phyloP scores from a whole-genome alignment of 2,797 vertebrate species.

The Erpetoichthys calabaricus region DNA sequence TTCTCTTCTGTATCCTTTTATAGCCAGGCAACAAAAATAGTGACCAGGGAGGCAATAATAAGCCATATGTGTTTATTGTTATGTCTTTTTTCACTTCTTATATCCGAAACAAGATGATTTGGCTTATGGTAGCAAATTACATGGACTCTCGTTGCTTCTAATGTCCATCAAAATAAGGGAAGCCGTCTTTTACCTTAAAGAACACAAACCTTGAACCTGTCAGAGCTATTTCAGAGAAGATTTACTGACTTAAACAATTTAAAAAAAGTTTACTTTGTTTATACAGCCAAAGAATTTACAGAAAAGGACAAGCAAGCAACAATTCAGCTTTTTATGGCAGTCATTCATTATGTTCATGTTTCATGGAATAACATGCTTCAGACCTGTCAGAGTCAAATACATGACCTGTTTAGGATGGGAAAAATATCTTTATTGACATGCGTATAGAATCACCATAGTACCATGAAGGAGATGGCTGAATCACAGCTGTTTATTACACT shows the following conservation, averaged over 20 bases:
- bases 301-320: constrained; percentile 1
- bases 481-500: too few relatives aligned
- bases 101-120: constrained; percentile 13
- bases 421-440: too few relatives aligned
- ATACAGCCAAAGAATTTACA: constrained; percentile 1
- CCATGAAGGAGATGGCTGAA: too few relatives aligned
- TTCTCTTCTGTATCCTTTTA: neutral
- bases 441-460: too few relatives aligned
- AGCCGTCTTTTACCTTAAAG: constrained; percentile 27
- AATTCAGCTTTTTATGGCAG: constrained; percentile 6
- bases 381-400: neutral
- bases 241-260: constrained; percentile 13
- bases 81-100: neutral
- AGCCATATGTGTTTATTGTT: constrained; percentile 6
- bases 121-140: constrained; percentile 16
- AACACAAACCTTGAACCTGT: constrained; percentile 20
- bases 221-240: constrained; percentile 24
- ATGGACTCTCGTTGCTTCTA: neutral
- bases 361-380: neutral
- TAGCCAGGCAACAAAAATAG: constrained; percentile 8
- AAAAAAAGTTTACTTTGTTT: constrained; percentile 7
- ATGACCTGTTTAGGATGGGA: too few relatives aligned
- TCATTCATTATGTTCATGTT: constrained; percentile 1
- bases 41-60: constrained; percentile 9
- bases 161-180: constrained; percentile 5